A percentile compares a stretch with the other conserved stretches of the same genome.
Evolutionary conservation across 2,797 vertebrate genomes (phyloP).

Genomic region (Iguana delicatissima): DNA sequence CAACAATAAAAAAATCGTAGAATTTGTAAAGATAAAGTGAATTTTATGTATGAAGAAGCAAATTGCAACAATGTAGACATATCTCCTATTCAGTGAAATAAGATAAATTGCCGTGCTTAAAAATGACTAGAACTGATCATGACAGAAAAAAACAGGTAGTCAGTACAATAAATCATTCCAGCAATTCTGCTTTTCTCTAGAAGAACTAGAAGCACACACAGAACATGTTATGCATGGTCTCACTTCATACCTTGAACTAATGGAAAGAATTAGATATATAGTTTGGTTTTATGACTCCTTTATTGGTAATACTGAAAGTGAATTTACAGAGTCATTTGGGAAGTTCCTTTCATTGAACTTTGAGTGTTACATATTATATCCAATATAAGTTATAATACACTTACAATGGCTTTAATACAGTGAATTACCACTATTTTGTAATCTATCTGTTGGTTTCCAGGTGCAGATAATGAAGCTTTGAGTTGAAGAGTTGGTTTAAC

Average conservation of each 20-base stretch:
- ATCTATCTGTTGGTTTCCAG: neutral
- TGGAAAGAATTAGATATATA: neutral
- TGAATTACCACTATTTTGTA: neutral
- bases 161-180: neutral
- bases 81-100: neutral
- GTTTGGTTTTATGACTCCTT: neutral
- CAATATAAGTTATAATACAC: neutral
- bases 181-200: neutral
- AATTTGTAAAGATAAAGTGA: neutral
- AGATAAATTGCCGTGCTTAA: neutral
- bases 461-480: neutral
- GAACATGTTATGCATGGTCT: neutral
- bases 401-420: neutral
- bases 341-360: constrained; percentile 15
- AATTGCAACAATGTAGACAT: neutral
- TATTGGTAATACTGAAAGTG: neutral
- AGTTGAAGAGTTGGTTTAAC: neutral
- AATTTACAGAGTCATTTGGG: neutral
- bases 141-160: neutral
- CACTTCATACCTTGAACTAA: neutral
- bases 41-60: neutral
- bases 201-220: neutral
- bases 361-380: neutral
- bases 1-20: constrained; percentile 9
- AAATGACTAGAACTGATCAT: neutral